Evolutionary conservation across 2,888 invertebrate species (phyloP).

Genomic region (Sinelater perroti): DNA sequence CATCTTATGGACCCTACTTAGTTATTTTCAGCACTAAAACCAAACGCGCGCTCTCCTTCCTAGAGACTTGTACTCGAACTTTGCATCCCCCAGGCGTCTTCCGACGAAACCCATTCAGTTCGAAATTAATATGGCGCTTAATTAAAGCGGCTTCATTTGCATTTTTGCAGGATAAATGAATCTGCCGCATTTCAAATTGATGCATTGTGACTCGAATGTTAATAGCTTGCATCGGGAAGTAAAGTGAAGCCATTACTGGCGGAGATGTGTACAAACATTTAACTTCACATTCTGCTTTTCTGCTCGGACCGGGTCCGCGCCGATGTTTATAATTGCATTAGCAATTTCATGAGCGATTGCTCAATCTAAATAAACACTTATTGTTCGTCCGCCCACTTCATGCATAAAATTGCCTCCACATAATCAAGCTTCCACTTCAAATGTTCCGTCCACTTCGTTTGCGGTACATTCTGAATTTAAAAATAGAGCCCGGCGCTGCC

Average conservation of each 20-base stretch:
- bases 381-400: constrained; percentile 11
- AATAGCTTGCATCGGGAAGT: constrained; percentile 13
- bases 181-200: constrained; percentile 24
- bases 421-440: constrained; percentile 34
- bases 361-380: constrained; percentile 8
- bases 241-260: too few species aligned
- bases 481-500: constrained; percentile 25
- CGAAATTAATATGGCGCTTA: constrained; percentile 37
- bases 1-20: too few species aligned
- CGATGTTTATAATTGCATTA: background rate
- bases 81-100: constrained; percentile 23
- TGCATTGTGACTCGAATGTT: constrained; percentile 32
- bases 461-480: constrained; percentile 30
- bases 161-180: constrained; percentile 31
- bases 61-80: too few species aligned
- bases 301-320: too few species aligned
- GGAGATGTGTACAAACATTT: too few species aligned
- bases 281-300: too few species aligned
- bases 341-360: constrained; percentile 1
- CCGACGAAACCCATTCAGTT: constrained; percentile 28
- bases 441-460: constrained; percentile 34
- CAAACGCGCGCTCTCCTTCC: background rate
- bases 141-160: constrained; percentile 35
- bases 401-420: constrained; percentile 24
- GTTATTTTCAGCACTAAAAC: background rate